These are phyloP conservation scores for Motacilla tschutschensis DNA, from an alignment of 2,113 vertebrate genomes.

Conservation along the genomic window DNA sequence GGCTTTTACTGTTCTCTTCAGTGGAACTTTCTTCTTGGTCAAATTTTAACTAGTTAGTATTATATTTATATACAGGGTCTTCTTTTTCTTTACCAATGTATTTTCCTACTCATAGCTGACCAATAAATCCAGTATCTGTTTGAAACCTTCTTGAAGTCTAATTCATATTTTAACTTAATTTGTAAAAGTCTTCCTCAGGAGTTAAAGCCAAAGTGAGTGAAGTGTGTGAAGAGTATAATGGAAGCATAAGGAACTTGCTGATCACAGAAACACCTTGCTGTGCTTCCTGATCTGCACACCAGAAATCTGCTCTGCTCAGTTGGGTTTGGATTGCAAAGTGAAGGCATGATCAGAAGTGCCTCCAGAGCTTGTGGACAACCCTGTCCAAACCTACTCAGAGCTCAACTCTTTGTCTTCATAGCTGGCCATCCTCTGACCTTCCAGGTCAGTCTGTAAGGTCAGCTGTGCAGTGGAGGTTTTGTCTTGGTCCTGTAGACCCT, in stretches of 20 bases:
- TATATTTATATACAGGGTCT: constrained; percentile 95
- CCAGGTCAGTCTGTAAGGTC: background rate
- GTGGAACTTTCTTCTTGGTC: constrained; percentile 88
- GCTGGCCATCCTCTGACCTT: background rate
- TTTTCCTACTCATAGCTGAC: constrained; percentile 99
- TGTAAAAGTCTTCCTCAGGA: background rate
- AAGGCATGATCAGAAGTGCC: background rate
- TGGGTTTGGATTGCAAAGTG: background rate
- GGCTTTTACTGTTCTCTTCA: constrained; percentile 90
- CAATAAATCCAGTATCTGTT: constrained; percentile 98
- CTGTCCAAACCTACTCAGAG: background rate
- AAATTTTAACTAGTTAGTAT: constrained; percentile 90
- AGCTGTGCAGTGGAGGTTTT: background rate
- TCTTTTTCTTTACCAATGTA: constrained; percentile 97
- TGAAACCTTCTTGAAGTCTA: constrained; percentile 85
- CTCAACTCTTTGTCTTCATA: accelerated
- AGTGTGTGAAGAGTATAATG: background rate
- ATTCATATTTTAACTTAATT: constrained; percentile 66
- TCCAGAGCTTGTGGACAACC: background rate
- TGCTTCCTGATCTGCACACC: background rate
- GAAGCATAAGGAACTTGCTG: background rate
- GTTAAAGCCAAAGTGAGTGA: background rate
- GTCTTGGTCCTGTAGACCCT: accelerated
- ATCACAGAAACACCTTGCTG: background rate
- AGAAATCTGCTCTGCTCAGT: background rate